Evolutionary conservation across 2,797 vertebrate species (phyloP).

Genomic region (Novumbra hubbsi): DNA sequence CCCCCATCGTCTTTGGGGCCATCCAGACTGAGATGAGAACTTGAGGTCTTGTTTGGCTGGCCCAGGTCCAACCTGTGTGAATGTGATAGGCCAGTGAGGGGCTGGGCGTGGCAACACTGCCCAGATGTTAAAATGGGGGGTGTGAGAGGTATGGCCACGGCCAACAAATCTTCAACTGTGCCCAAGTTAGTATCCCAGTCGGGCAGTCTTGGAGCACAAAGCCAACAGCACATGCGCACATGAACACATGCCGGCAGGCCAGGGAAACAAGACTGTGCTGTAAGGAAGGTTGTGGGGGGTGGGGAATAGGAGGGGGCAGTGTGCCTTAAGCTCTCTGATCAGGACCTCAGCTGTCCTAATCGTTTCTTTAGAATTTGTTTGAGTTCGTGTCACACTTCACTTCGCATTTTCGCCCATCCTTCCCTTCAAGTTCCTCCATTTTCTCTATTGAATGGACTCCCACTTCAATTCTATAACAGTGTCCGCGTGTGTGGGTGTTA

Average conservation of each 20-base stretch:
- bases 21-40: constrained; percentile 29
- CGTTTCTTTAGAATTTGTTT: neutral
- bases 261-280: constrained; percentile 3
- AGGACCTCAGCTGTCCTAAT: neutral
- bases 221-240: constrained; percentile 11
- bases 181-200: constrained; percentile 8
- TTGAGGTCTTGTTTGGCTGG: constrained; percentile 20
- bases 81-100: constrained; percentile 13
- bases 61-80: constrained; percentile 28
- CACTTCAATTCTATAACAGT: neutral
- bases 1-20: constrained; percentile 19
- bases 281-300: neutral
- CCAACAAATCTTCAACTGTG: constrained; percentile 21
- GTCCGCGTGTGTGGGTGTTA: neutral
- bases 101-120: constrained; percentile 13
- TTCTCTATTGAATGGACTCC: too few relatives aligned
- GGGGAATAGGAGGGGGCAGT: neutral
- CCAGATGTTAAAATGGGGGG: constrained; percentile 34
- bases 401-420: neutral
- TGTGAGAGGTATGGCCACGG: constrained; percentile 23
- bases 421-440: neutral
- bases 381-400: neutral
- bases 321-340: neutral
- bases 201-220: neutral
- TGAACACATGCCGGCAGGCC: neutral